Evolutionary conservation across 2,113 vertebrate species (phyloP).

Genomic region (Drymodes brunneopygia): DNA sequence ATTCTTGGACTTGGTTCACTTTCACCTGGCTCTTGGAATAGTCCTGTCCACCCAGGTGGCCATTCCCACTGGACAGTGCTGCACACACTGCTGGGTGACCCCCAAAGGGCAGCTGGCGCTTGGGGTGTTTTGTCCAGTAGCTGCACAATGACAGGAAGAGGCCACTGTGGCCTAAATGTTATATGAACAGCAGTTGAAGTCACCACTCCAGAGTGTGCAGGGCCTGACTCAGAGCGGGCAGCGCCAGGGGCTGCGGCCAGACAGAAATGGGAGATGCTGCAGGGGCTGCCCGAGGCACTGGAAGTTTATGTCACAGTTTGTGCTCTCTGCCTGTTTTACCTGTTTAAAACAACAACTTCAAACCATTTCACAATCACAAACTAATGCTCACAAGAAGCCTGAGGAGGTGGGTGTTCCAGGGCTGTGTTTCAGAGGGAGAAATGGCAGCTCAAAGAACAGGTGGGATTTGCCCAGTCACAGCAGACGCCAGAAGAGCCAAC

Average conservation of each 20-base stretch:
- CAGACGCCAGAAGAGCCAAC: background rate
- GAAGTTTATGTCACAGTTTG: background rate
- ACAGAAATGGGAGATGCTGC: background rate
- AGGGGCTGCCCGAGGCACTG: accelerated
- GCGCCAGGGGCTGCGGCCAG: background rate
- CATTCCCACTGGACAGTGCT: background rate
- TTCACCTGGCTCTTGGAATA: background rate
- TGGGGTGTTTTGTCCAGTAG: background rate
- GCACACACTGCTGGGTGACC: too few relatives aligned
- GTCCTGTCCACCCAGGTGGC: background rate
- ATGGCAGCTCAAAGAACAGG: background rate
- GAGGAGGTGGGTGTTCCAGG: background rate
- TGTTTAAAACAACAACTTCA: background rate
- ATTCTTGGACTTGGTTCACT: background rate
- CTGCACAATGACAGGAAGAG: background rate
- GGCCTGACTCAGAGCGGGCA: background rate
- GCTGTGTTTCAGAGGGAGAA: background rate
- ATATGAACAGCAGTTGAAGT: background rate
- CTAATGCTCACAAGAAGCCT: background rate
- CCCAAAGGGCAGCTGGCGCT: background rate
- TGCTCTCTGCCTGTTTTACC: background rate
- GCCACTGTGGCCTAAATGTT: background rate
- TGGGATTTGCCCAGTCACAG: background rate
- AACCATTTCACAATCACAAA: background rate
- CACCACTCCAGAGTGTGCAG: background rate